phyloP scores from a whole-genome alignment of 2,113 vertebrate genomes.

The Electrona antarctica region DNA sequence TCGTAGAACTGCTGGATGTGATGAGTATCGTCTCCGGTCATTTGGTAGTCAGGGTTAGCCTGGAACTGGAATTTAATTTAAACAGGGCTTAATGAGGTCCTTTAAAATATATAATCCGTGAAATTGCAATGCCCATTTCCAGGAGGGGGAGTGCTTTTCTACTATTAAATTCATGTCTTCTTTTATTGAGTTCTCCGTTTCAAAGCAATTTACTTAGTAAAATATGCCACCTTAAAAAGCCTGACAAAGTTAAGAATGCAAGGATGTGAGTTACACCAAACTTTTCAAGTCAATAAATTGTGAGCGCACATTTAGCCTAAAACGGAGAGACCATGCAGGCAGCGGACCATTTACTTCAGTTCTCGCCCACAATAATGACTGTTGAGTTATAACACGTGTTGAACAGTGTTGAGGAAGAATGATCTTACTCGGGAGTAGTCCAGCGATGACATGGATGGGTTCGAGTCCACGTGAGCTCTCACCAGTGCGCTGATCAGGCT shows the following conservation, averaged over 20 bases:
- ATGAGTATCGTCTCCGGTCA: constrained; percentile 96
- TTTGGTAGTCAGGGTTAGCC: constrained; percentile 97
- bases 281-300: constrained; percentile 48
- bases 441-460: constrained; percentile 96
- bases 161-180: constrained; percentile 86
- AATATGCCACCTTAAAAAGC: constrained; percentile 70
- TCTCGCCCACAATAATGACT: constrained; percentile 6
- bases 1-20: constrained; percentile 99
- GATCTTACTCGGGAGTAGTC: constrained; percentile 94
- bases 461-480: constrained; percentile 98
- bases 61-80: constrained; percentile 96
- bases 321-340: constrained; percentile 34
- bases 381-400: background rate
- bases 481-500: constrained; percentile 98
- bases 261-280: constrained; percentile 42
- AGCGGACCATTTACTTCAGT: constrained; percentile 22
- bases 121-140: constrained; percentile 87
- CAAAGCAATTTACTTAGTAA: constrained; percentile 84
- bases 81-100: constrained; percentile 90
- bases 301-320: constrained; percentile 1
- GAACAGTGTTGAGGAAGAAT: background rate
- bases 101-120: constrained; percentile 93
- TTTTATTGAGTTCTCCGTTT: constrained; percentile 84
- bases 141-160: constrained; percentile 78
- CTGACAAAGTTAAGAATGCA: constrained; percentile 60